Evolutionary conservation across 2,113 vertebrate species (phyloP).

Genomic region (Gila orcuttii): DNA sequence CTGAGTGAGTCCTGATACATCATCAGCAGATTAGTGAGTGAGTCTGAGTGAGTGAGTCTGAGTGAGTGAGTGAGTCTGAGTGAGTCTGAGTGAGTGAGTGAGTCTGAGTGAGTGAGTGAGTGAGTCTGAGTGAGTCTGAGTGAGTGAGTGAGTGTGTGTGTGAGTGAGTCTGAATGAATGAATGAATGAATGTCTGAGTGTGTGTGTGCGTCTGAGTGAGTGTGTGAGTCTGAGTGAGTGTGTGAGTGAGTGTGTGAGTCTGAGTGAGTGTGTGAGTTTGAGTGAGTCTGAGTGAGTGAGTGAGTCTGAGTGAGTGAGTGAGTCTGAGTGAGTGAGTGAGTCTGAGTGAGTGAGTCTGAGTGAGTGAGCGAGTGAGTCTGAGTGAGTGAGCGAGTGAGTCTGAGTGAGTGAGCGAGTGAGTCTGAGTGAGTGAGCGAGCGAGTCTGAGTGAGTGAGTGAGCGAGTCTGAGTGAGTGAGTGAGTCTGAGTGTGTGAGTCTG

Average conservation of each 20-base stretch:
- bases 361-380: too few species aligned
- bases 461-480: conserved; percentile 7
- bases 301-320: conserved; percentile 10
- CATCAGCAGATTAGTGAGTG: too few species aligned
- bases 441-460: background rate
- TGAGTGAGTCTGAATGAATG: conserved; percentile 70
- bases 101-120: background rate
- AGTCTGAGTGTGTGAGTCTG: conserved; percentile 7
- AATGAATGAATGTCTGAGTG: too few species aligned
- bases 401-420: conserved; percentile 4
- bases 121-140: conserved; percentile 16
- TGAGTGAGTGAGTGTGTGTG: background rate
- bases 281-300: background rate
- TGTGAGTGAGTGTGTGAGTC: background rate
- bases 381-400: conserved; percentile 2
- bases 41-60: background rate
- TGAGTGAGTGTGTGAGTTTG: conserved; percentile 23
- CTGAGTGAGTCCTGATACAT: background rate
- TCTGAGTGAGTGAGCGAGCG: too few species aligned
- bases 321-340: background rate
- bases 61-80: background rate
- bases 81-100: background rate
- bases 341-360: conserved; percentile 3
- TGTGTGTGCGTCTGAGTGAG: background rate
- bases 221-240: background rate